Percentiles rank a stretch among this genome's conserved stretches.
Conservation (phyloP, 2,888 invertebrate species). For the Perizoma flavofasciatum region DNA sequence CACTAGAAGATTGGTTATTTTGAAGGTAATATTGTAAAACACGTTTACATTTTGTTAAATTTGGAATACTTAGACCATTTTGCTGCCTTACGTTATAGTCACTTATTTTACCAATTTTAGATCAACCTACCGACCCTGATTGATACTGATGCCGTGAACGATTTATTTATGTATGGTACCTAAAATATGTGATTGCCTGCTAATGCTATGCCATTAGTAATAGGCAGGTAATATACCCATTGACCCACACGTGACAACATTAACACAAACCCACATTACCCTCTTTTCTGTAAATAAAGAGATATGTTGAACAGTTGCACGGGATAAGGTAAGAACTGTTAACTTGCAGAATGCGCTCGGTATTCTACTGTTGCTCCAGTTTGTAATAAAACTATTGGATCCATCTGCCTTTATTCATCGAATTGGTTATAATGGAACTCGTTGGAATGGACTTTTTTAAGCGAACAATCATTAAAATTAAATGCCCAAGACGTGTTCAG, state of each 20-base stretch:
- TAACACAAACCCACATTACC: conserved; percentile 24
- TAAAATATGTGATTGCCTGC: background rate
- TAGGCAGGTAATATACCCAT: conserved; percentile 1
- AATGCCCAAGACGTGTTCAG: background rate
- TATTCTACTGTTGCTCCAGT: conserved; percentile 16
- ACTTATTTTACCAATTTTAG: no score
- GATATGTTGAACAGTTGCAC: conserved; percentile 14
- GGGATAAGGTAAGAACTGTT: conserved; percentile 20
- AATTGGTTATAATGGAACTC: conserved; percentile 14
- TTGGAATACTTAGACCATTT: background rate
- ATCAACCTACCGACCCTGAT: no score
- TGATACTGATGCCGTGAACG: no score
- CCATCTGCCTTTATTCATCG: no score
- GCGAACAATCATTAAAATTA: conserved; percentile 11
- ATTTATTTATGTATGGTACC: background rate
- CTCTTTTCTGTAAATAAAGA: conserved; percentile 22
- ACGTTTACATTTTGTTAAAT: background rate
- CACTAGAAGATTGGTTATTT: conserved; percentile 3
- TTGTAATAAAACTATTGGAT: conserved; percentile 23
- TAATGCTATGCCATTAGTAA: background rate
- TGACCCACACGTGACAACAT: conserved; percentile 27
- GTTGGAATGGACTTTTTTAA: conserved; percentile 10
- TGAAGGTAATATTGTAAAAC: conserved; percentile 9
- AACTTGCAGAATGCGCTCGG: conserved; percentile 19
- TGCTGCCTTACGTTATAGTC: no score